Evolutionary conservation across 2,113 vertebrate genomes (phyloP).

Genomic region (Rattus norvegicus): DNA sequence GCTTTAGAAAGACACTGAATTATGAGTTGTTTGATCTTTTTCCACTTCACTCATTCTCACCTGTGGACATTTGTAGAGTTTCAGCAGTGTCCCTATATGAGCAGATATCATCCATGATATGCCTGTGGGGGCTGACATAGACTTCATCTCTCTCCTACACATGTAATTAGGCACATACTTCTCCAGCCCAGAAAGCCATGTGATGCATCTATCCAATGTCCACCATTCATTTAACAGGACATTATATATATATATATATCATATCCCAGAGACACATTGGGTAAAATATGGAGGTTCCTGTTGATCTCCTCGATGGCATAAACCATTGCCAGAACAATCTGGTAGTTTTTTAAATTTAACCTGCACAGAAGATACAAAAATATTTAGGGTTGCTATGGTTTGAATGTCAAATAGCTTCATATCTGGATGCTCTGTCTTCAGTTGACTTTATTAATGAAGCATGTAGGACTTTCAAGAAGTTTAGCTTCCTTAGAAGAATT

Average conservation of each 20-base stretch:
- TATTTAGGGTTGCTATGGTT: not conserved
- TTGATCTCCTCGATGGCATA: not conserved
- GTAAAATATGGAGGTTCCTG: not conserved
- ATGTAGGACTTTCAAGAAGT: not conserved
- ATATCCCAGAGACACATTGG: not conserved
- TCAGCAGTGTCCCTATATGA: not conserved
- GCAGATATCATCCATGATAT: not conserved
- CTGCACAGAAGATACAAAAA: not conserved
- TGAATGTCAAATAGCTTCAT: not conserved
- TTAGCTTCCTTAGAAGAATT: not conserved
- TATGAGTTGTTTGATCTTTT: not conserved
- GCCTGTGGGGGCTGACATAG: not conserved
- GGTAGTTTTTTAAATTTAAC: not conserved
- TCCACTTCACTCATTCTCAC: not conserved
- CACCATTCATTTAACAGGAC: not conserved
- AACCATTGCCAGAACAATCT: not conserved
- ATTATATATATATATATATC: not conserved
- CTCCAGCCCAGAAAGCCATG: not conserved
- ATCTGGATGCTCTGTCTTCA: not conserved
- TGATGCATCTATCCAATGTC: not conserved
- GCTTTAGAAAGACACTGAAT: not conserved
- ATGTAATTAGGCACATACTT: not conserved
- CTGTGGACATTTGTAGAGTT: conserved; percentile 13
- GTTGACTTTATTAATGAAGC: not conserved
- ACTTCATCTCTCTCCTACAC: not conserved